These are phyloP conservation scores for Sesamia nonagrioides DNA, from an alignment of 1,140 invertebrate species.

Conservation along the genomic window DNA sequence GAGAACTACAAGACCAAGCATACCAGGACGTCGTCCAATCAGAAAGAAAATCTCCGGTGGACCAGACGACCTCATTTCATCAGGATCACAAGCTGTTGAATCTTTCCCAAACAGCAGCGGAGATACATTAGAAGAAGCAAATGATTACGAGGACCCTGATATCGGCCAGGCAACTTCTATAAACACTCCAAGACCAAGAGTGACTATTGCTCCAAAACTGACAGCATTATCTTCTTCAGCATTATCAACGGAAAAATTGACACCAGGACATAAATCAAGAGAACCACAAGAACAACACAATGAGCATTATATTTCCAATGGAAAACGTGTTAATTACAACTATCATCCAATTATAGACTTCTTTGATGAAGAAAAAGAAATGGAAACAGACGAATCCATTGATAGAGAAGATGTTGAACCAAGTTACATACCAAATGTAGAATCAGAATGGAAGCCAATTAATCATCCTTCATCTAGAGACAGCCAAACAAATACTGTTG, in stretches of 20 bases:
- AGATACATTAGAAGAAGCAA: slow-evolving; percentile 76
- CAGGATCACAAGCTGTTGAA: slow-evolving; percentile 78
- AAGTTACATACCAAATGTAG: slow-evolving; percentile 64
- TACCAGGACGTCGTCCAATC: slow-evolving; percentile 77
- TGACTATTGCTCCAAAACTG: slow-evolving; percentile 76
- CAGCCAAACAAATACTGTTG: slow-evolving; percentile 60
- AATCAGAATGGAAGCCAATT: slow-evolving; percentile 86
- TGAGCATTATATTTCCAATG: slow-evolving; percentile 61
- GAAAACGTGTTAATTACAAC: slow-evolving; percentile 92
- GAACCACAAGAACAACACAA: slow-evolving; percentile 59
- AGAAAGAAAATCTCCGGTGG: slow-evolving; percentile 81
- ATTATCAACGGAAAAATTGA: slow-evolving; percentile 65
- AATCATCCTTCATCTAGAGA: slow-evolving; percentile 69
- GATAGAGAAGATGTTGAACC: slow-evolving; percentile 79
- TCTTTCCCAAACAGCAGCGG: slow-evolving; percentile 68
- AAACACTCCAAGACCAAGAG: slow-evolving; percentile 60
- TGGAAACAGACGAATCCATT: slow-evolving; percentile 69
- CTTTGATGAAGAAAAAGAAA: slow-evolving; percentile 88
- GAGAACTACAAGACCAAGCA: slow-evolving; percentile 71
- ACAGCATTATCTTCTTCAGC: slow-evolving; percentile 63
- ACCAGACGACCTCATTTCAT: slow-evolving; percentile 78
- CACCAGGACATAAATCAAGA: slow-evolving; percentile 58
- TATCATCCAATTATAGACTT: slow-evolving; percentile 96
- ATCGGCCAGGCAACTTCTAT: slow-evolving; percentile 59
- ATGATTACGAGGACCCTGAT: slow-evolving; percentile 74